Evolutionary conservation across 2,797 vertebrate species (phyloP).

Genomic region (Chloroceryle inda): DNA sequence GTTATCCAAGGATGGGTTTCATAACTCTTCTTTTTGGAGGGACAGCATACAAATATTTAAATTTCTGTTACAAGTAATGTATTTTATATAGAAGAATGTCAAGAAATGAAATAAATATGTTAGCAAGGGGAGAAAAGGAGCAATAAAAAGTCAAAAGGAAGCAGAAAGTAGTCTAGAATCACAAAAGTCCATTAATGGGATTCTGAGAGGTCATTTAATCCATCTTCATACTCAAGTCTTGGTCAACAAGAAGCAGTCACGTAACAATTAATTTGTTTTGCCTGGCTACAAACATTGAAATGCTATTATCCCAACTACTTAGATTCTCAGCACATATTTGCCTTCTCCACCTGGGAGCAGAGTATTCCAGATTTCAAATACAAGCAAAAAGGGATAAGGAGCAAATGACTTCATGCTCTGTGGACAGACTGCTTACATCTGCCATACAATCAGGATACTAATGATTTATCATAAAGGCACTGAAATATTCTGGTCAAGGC

Average conservation of each 20-base stretch:
- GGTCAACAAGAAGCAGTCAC: neutral
- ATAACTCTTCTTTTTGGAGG: neutral
- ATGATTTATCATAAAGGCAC: slow-evolving; percentile 28
- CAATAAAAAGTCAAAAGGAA: neutral
- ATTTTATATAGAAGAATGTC: neutral
- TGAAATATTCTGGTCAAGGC: neutral
- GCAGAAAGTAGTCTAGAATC: neutral
- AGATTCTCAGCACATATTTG: neutral
- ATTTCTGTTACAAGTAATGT: neutral
- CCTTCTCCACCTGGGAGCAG: neutral
- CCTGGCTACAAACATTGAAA: neutral
- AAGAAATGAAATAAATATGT: neutral
- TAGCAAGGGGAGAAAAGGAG: neutral
- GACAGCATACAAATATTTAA: neutral
- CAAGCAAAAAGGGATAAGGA: neutral
- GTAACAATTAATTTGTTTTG: neutral
- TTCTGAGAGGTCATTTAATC: neutral
- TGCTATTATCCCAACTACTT: neutral
- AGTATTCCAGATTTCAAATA: neutral
- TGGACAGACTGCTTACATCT: slow-evolving; percentile 4
- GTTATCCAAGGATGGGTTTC: neutral
- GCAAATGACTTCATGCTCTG: neutral
- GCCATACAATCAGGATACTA: neutral
- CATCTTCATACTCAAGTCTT: neutral
- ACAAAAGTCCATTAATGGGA: neutral